phyloP scores from a whole-genome alignment of 2,113 vertebrate genomes.

The Pseudopodoces humilis region DNA sequence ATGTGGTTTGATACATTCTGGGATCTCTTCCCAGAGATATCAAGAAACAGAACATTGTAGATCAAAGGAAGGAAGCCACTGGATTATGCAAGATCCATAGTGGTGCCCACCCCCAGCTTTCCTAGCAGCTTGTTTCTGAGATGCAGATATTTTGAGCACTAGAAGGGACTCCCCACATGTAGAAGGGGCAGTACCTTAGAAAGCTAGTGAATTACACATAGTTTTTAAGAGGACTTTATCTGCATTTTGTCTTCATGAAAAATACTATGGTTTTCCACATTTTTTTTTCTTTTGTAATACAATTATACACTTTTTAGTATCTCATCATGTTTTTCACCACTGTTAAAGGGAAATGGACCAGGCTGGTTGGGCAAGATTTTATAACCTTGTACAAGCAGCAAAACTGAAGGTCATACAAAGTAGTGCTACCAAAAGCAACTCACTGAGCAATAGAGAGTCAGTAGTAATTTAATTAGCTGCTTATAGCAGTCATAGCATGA shows the following conservation, averaged over 20 bases:
- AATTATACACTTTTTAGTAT: background rate
- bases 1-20: background rate
- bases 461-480: constrained; percentile 60
- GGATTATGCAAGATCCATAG: background rate
- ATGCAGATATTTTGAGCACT: background rate
- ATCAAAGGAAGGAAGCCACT: background rate
- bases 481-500: constrained; percentile 39
- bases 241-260: background rate
- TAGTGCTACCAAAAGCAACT: background rate
- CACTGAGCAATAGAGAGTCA: background rate
- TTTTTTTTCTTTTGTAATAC: background rate
- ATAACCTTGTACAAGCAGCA: background rate
- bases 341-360: background rate
- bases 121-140: background rate
- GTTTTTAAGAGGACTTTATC: background rate
- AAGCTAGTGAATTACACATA: background rate
- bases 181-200: background rate
- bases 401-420: constrained; percentile 12
- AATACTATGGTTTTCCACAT: background rate
- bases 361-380: background rate
- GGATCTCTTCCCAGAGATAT: background rate
- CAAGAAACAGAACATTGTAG: background rate
- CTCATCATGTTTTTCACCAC: background rate
- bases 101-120: background rate
- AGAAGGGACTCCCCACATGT: background rate